Percentiles rank a stretch among this genome's conserved stretches.
phyloP scores from a whole-genome alignment of 2,888 invertebrate genomes.

The Blera fallax region DNA sequence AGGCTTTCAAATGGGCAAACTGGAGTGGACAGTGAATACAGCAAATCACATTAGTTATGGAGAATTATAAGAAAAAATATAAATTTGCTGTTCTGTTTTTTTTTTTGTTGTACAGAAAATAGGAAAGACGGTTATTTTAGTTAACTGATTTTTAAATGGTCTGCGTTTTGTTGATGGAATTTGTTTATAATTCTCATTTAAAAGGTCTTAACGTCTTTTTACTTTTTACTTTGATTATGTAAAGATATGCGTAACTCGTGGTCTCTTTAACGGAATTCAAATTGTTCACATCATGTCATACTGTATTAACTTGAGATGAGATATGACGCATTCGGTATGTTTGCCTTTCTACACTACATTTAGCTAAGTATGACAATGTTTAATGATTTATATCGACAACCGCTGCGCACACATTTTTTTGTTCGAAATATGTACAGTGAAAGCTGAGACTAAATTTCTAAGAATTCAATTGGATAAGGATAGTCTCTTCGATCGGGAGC shows the following conservation, averaged over 20 bases:
- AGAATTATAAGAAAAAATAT: neutral
- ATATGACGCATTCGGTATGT: too few relatives aligned
- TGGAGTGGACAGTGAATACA: conserved; percentile 12
- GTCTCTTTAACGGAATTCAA: neutral
- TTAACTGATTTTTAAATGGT: neutral
- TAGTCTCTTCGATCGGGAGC: too few relatives aligned
- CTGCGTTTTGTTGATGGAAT: neutral
- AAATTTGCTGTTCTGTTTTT: neutral
- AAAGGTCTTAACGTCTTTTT: neutral
- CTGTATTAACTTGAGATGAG: too few relatives aligned
- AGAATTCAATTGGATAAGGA: too few relatives aligned
- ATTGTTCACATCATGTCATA: too few relatives aligned
- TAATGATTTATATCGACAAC: too few relatives aligned
- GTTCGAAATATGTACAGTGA: too few relatives aligned
- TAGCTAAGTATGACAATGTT: too few relatives aligned
- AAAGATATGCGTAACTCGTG: neutral
- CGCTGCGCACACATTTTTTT: too few relatives aligned
- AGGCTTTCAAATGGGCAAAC: conserved; percentile 11
- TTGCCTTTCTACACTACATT: too few relatives aligned
- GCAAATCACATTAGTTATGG: conserved; percentile 30
- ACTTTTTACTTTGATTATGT: neutral
- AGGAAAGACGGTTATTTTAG: neutral
- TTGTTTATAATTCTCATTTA: neutral
- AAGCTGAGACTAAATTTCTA: too few relatives aligned
- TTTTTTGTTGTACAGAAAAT: neutral